phyloP scores from a whole-genome alignment of 2,888 invertebrate species.

The Pseudococcus longispinus region DNA sequence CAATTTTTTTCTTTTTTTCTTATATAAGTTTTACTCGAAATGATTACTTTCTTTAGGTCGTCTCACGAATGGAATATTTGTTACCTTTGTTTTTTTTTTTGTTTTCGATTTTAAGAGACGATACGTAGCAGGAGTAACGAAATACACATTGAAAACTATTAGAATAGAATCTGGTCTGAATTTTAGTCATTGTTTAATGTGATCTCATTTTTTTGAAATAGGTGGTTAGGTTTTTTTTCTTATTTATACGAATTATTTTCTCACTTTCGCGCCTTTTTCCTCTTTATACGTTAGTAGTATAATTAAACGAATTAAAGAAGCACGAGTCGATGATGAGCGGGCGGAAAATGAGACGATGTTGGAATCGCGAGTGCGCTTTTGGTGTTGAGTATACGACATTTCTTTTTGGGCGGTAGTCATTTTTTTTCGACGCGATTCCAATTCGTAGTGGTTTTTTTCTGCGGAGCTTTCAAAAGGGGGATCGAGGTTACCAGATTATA shows the following conservation, averaged over 20 bases:
- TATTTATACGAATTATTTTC: conserved; percentile 28
- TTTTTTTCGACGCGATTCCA: not conserved
- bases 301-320: not conserved
- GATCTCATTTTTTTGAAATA: conserved; percentile 45
- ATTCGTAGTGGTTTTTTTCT: not conserved
- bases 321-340: not conserved
- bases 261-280: conserved; percentile 26
- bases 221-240: conserved; percentile 7
- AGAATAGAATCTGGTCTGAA: conserved; percentile 54
- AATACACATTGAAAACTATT: not conserved
- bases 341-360: not conserved
- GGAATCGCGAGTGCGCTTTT: conserved; percentile 1
- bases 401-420: conserved; percentile 9
- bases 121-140: conserved; percentile 1
- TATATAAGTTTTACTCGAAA: conserved; percentile 18
- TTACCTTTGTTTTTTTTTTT: conserved; percentile 38
- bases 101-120: conserved; percentile 14
- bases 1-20: conserved; percentile 36
- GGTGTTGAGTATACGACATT: not conserved
- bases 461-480: not conserved
- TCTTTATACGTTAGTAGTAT: not conserved
- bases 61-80: conserved; percentile 29
- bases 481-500: conserved; percentile 17
- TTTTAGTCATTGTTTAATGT: conserved; percentile 53
- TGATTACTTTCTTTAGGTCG: not conserved